Evolutionary conservation across 2,797 vertebrate species (phyloP).

Genomic region (Enteromius anoplus): DNA sequence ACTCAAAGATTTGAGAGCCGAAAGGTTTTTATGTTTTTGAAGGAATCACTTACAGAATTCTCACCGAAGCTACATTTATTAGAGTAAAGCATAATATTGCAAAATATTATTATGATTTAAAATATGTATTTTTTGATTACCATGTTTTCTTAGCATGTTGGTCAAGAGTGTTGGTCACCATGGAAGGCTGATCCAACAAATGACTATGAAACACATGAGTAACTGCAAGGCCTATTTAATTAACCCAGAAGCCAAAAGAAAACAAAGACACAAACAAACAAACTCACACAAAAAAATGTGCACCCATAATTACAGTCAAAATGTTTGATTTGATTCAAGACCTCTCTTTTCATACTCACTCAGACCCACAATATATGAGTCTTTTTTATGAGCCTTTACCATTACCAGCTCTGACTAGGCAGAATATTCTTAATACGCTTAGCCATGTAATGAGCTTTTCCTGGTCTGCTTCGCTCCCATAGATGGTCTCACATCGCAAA

Average conservation of each 20-base stretch:
- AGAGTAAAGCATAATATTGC: background rate
- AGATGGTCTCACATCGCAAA: conserved; percentile 39
- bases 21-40: background rate
- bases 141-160: no score
- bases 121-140: no score
- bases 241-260: background rate
- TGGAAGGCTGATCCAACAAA: background rate
- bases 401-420: background rate
- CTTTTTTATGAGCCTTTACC: background rate
- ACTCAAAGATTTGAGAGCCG: background rate
- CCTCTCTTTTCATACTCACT: background rate
- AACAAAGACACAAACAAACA: background rate
- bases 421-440: background rate
- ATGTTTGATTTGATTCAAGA: conserved; percentile 4
- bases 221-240: conserved; percentile 5
- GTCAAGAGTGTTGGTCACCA: background rate
- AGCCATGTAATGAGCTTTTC: conserved; percentile 34
- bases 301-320: background rate
- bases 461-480: conserved; percentile 21
- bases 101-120: background rate
- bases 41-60: background rate
- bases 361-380: background rate
- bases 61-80: background rate
- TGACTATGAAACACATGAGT: background rate
- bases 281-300: background rate